Evolutionary conservation across 2,888 invertebrate species (phyloP), one percentile per base, ranked within the genome.

Genomic region (Drosophila tanythrix): DNA sequence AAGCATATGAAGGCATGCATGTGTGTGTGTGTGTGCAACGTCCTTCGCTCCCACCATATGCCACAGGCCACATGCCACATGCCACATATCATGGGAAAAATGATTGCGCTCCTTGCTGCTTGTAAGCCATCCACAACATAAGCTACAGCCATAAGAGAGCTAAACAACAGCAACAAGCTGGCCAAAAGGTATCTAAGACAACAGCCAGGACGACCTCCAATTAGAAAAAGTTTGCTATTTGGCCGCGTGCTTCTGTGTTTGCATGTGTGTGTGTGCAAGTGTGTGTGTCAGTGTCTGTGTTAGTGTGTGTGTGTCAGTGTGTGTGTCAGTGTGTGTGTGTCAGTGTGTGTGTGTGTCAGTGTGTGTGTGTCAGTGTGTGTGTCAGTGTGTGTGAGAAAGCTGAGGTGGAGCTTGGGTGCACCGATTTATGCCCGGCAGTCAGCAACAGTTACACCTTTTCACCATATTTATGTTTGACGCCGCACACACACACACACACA

Each of bases 401-500:
- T 38, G 13, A 8, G 3, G 3, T 46, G 21, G 3, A 15, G 46
- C 46, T 46, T 46, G 21, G 46, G 46, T 46, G 66, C 71, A 79
- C 60, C 84, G 75, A 88, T 86, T 88, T 83, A 83, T 89, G 87
- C 75, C 73, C 68, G 66, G 69, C 70, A 75, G 79, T 69, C 64
- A 68, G 78, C 90, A 88, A 85, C 86, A 89, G 90, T 89, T 85
- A 85, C 88, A 85, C 88, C 85, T 88, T 78, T 76, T 65, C 88
- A 70, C 86, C 88, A 82, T 85, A 89, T 85, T 89, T 85, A 85
- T 88, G 88, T 85, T 88, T 85, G 83, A 70, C 83, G 85, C 80
- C 66, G 53, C 64, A 76, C 70, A 67, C 60, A 60, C 48, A 70
- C n/a, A n/a, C n/a, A n/a, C 59, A 53, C 38, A 62, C 52, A 65